These are phyloP conservation scores for Drosophila eohydei DNA, from an alignment of 2,888 invertebrate species.

Conservation along the genomic window DNA sequence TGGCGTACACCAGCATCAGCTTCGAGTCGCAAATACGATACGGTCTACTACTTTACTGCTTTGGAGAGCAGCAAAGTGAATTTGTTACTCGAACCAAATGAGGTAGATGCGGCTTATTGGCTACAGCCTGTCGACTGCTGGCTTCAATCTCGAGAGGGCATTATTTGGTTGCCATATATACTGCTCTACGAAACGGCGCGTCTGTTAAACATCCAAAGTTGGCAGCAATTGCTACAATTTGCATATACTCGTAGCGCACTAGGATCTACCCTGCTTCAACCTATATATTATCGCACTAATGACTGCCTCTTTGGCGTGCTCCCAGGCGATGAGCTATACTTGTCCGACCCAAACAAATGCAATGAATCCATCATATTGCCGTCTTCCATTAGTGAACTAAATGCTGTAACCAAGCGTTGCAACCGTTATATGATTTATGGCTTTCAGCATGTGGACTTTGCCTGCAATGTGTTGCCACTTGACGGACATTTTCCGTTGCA, in stretches of 20 bases:
- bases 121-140: constrained; percentile 59
- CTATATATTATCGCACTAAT: constrained; percentile 86
- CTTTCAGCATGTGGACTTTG: constrained; percentile 62
- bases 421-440: constrained; percentile 77
- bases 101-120: constrained; percentile 64
- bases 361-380: constrained; percentile 64
- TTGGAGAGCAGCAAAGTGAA: constrained; percentile 49
- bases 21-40: constrained; percentile 69
- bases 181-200: constrained; percentile 91
- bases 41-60: constrained; percentile 70
- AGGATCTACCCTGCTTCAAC: constrained; percentile 87
- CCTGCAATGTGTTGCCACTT: constrained; percentile 63
- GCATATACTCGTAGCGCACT: constrained; percentile 86
- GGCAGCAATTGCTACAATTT: constrained; percentile 87
- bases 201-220: constrained; percentile 86
- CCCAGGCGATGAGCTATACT: constrained; percentile 87
- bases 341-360: constrained; percentile 77
- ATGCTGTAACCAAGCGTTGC: constrained; percentile 67
- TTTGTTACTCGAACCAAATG: constrained; percentile 73
- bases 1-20: constrained; percentile 90
- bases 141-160: constrained; percentile 49
- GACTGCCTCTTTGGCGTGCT: constrained; percentile 87
- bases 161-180: constrained; percentile 88
- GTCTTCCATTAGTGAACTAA: constrained; percentile 75
- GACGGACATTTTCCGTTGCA: constrained; percentile 69